A percentile compares a stretch with the other conserved stretches of the same genome.
phyloP scores from a whole-genome alignment of 2,888 invertebrate genomes.

The Drosophila barbarae region DNA sequence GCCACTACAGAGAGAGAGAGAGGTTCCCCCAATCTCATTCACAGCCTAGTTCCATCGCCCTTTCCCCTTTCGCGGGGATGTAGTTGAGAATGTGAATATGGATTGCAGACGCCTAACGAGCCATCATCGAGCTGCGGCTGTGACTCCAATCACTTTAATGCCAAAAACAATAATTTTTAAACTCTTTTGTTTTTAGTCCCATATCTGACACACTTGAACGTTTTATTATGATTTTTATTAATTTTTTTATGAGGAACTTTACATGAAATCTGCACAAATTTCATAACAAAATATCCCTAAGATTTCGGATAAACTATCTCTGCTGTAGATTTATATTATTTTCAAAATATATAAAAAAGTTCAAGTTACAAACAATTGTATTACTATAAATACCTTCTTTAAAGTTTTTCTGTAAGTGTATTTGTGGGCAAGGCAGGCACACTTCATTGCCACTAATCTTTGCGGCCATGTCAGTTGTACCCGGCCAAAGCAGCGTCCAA shows the following conservation, averaged over 20 bases:
- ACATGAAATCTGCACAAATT: background rate
- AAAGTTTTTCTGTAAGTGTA: constrained; percentile 14
- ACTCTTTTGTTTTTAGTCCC: background rate
- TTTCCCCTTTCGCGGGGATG: constrained; percentile 1
- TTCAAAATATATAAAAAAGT: no score
- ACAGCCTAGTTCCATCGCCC: constrained; percentile 8
- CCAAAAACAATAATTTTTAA: constrained; percentile 5
- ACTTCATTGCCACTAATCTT: constrained; percentile 41
- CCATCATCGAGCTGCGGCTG: constrained; percentile 18
- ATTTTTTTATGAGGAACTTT: background rate
- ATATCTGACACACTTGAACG: constrained; percentile 4
- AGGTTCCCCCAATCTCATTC: constrained; percentile 3
- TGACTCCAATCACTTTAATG: constrained; percentile 24
- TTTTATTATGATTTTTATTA: background rate
- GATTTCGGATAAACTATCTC: no score
- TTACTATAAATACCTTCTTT: rapidly evolving
- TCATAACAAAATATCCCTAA: no score
- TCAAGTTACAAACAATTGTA: no score
- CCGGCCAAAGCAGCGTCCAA: background rate
- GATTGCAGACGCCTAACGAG: constrained; percentile 39
- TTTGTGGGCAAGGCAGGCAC: constrained; percentile 25
- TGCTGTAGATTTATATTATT: no score
- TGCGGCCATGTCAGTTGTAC: constrained; percentile 27
- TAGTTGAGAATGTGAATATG: background rate
- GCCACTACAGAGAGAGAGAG: constrained; percentile 1